phyloP scores from a whole-genome alignment of 1,140 invertebrate species.

The Hylaeus volcanicus region DNA sequence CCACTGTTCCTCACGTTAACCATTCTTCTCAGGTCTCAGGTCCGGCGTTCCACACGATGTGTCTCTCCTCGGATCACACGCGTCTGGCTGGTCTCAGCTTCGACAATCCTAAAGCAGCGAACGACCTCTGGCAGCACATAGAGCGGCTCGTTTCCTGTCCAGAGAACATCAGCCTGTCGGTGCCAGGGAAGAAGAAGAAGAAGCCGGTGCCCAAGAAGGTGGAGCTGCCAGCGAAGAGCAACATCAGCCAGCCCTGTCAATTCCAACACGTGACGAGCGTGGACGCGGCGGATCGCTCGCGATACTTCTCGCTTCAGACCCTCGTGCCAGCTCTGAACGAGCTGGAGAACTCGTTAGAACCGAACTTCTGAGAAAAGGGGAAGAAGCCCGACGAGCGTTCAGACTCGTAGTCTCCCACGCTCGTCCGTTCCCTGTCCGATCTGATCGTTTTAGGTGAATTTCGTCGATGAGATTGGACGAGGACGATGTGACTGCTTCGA shows the following conservation, averaged over 20 bases:
- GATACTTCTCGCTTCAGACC: constrained; percentile 86
- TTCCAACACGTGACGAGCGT: constrained; percentile 93
- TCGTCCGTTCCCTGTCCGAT: background rate
- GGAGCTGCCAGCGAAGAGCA: constrained; percentile 87
- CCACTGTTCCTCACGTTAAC: too few species aligned
- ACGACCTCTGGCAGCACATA: constrained; percentile 86
- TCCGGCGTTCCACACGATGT: constrained; percentile 91
- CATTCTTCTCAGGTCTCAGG: constrained; percentile 79
- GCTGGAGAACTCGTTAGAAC: constrained; percentile 67
- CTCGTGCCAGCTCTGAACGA: constrained; percentile 77
- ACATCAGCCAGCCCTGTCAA: constrained; percentile 93
- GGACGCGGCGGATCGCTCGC: constrained; percentile 84
- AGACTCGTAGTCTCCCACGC: constrained; percentile 14
- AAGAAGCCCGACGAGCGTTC: constrained; percentile 25
- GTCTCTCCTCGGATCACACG: constrained; percentile 86
- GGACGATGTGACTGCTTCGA: background rate
- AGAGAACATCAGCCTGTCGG: constrained; percentile 89
- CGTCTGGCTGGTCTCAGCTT: constrained; percentile 83
- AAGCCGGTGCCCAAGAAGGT: constrained; percentile 80
- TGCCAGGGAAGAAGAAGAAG: constrained; percentile 85
- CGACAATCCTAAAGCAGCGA: constrained; percentile 87
- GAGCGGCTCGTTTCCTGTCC: constrained; percentile 88
- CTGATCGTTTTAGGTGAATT: constrained; percentile 12
- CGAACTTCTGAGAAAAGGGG: constrained; percentile 63
- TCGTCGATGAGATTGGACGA: background rate